Base-by-base conservation (phyloP, 2,113 vertebrate species). In the Pardalotus punctatus region DNA sequence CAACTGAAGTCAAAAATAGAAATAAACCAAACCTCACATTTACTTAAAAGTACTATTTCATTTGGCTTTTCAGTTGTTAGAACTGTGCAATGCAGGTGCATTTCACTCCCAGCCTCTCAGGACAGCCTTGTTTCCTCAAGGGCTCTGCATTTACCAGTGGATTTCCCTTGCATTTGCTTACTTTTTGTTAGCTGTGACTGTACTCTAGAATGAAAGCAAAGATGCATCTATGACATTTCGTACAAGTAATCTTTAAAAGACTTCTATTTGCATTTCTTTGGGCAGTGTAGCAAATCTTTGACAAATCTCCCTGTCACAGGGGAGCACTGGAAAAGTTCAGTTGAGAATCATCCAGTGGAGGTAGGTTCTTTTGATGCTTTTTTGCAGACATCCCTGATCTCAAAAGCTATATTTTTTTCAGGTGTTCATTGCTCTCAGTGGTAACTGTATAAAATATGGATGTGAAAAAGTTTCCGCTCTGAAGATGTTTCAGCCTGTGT, bases 221-320 rank as follows among this genome's bases (percentile, higher is more conserved):
- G 71, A 60, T 83, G 28, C 17, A 43, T 33, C 56, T 62, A 1
- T 12, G 5, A 8, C 23, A 7, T 23, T 67, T 3, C 7, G 23
- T 65, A 54, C 74, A 83, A 81, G 74, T 73, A 48, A 76, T 64
- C 65, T 81, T 67, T 22, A 29, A 56, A 92, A 83, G 16, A 36
- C 24, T 88, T 38, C 8, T 70, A 3, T 86, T 90, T 88, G 74
- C 78, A 43, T 96, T 86, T 82, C 53, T 87, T 58, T 90, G 72
- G 40, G 36, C 14, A 57, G 43, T 1, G 3, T 33, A 76, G 73
- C 62, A 80, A 82, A 80, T 81, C 38, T 88, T 29, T 79, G 56
- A 50, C 24, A 48, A 48, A 83, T 48, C 29, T 82, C 50, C 42
- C 27, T 91, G 74, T 78, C 76, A 22, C 33, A 35, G 43, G 43